Base-by-base conservation (phyloP, 2,797 vertebrate genomes). In the Alectoris magna region DNA sequence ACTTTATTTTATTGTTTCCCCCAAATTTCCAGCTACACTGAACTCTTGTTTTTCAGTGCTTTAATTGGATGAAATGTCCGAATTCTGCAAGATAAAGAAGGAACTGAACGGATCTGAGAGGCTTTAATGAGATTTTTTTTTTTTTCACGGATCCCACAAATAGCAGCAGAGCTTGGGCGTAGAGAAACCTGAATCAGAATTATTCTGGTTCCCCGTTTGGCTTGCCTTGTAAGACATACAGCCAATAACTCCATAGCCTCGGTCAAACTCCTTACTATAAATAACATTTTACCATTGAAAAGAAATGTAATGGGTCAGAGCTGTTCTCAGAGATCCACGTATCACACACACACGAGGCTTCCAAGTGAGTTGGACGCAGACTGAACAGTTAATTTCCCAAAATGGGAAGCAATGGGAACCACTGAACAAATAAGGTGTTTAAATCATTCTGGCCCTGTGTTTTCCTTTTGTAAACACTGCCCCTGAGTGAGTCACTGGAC, bases 221-320 rank as follows among this genome's bases (percentile, higher is more conserved):
- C 73, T 87, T 90, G 55, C 79, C 59, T 86, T 85, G 43, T 88
- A 75, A 92, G 80, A 73, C 26, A 46, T 79, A 91, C 24, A 62
- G 70, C 41, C 1, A 89, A 22, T 79, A 86, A 79, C 81, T 86
- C 48, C 71, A 70, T 27, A 92, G 82, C 48, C 49, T 87, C 64
- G 44, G n/a, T 87, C 49, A 83, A 94, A n/a, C 62, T 85, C n/a
- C 19, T 74, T 86, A 63, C 84, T 92, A 90, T 84, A 94, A 86
- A 90, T 67, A 91, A 53, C 31, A 62, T 46, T 58, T 92, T 68
- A 62, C 60, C 31, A 69, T 53, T 85, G 81, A 89, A 89, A 91
- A 94, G 36, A 94, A 95, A 75, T 84, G 34, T 75, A 83, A 82
- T 88, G 86, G 34, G 72, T 93, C 81, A 77, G 62, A 66, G 22